Percentiles rank a stretch among this genome's conserved stretches.
Conservation (phyloP, 2,113 vertebrate genomes). For the Oncorhynchus keta region DNA sequence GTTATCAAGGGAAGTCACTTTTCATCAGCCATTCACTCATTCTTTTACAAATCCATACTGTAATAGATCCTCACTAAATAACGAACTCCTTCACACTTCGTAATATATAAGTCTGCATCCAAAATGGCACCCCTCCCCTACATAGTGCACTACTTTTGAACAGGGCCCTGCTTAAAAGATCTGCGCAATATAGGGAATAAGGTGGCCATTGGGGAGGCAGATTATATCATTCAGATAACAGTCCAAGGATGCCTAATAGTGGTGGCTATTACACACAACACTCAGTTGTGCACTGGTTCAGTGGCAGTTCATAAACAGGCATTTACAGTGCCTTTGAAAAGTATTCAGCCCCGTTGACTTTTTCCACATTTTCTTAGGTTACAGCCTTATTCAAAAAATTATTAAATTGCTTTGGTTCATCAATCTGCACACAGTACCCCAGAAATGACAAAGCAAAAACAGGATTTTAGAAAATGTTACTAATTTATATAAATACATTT, state of each 20-base stretch:
- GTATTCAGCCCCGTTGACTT: no score
- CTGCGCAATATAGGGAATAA: no score
- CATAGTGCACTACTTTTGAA: no score
- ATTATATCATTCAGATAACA: conserved; percentile 56
- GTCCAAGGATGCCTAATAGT: conserved; percentile 35
- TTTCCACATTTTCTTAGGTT: no score
- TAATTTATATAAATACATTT: no score
- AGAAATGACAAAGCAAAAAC: no score
- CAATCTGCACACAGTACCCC: no score
- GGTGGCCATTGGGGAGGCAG: neutral
- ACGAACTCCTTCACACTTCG: conserved; percentile 51
- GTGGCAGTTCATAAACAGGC: conserved; percentile 83
- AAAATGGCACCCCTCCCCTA: no score
- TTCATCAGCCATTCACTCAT: conserved; percentile 5
- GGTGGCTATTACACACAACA: conserved; percentile 64
- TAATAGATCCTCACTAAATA: conserved; percentile 18
- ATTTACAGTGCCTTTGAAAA: conserved; percentile 51
- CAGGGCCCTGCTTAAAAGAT: no score
- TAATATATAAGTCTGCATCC: neutral
- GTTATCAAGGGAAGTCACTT: conserved; percentile 14
- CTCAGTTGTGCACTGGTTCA: conserved; percentile 51
- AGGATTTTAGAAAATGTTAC: no score
- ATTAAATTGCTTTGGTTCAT: no score
- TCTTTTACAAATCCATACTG: neutral
- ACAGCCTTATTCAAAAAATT: no score